Percentiles rank a stretch among this genome's conserved stretches.
Conservation (phyloP, 2,113 vertebrate genomes). For the Hippocampus guttulatus region DNA sequence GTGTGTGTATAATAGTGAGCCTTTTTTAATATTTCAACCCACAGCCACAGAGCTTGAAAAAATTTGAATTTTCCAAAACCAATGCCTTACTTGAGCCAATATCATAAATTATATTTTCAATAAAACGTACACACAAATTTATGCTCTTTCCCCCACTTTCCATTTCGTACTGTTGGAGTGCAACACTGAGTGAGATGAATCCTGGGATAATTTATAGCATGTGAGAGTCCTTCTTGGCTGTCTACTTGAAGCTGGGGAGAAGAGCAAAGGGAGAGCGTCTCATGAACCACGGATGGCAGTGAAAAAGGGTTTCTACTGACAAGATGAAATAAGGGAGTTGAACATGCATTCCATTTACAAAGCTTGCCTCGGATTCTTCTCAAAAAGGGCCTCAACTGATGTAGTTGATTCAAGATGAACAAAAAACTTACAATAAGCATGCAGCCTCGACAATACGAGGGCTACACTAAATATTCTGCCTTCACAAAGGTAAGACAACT, state of each 20-base stretch:
- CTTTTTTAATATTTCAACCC: background rate
- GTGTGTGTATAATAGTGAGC: background rate
- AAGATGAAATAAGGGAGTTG: conserved; percentile 44
- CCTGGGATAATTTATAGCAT: conserved; percentile 20
- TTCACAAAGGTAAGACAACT: background rate
- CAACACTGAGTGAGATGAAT: conserved; percentile 5
- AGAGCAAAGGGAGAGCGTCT: conserved; percentile 19
- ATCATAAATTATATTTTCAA: background rate
- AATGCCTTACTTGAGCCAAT: background rate
- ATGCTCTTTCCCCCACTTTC: conserved; percentile 1
- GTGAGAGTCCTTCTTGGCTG: conserved; percentile 10
- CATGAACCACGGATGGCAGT: conserved; percentile 43
- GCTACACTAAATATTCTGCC: background rate
- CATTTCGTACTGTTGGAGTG: conserved; percentile 8
- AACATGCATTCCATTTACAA: conserved; percentile 35
- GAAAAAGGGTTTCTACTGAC: conserved; percentile 48
- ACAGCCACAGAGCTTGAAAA: background rate
- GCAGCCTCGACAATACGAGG: background rate
- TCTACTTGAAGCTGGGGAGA: conserved; percentile 31
- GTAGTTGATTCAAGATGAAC: conserved; percentile 7
- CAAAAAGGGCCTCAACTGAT: background rate
- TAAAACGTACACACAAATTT: conserved; percentile 1
- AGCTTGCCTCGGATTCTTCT: conserved; percentile 13
- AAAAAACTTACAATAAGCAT: background rate
- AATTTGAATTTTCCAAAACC: background rate